These are phyloP conservation scores for Trichogramma pretiosum DNA, from an alignment of 1,140 invertebrate species.

Conservation along the genomic window DNA sequence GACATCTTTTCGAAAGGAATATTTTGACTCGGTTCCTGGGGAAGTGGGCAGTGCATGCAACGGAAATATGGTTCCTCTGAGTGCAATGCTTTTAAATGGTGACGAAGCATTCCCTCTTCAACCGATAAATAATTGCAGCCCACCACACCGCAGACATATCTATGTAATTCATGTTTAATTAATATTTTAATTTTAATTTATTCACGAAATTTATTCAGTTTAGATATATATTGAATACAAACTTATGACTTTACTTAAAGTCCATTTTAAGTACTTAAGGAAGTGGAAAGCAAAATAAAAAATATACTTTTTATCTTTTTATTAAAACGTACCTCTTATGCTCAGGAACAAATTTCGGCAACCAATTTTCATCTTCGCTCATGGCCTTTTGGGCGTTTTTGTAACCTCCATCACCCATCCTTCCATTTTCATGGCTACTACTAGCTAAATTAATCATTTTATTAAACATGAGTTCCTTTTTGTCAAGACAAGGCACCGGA, in stretches of 20 bases:
- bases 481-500: constrained; percentile 68
- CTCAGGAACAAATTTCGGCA: constrained; percentile 57
- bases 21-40: constrained; percentile 22
- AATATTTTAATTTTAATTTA: too few species aligned
- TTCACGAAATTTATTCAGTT: too few species aligned
- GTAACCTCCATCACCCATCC: constrained; percentile 31
- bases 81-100: constrained; percentile 65
- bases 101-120: constrained; percentile 60
- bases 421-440: constrained; percentile 53
- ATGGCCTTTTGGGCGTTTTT: constrained; percentile 8
- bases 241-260: too few species aligned
- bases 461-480: constrained; percentile 72
- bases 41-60: constrained; percentile 60
- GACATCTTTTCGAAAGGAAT: constrained; percentile 52
- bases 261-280: too few species aligned
- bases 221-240: too few species aligned
- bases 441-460: constrained; percentile 74
- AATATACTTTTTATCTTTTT: too few species aligned
- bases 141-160: constrained; percentile 59
- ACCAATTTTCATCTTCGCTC: constrained; percentile 26
- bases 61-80: constrained; percentile 50
- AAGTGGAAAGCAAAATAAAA: too few species aligned
- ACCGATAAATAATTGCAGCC: constrained; percentile 64
- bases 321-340: constrained; percentile 43
- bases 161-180: constrained; percentile 23